These are phyloP conservation scores for Eueremaeus valkanovi DNA, from an alignment of 2,888 invertebrate genomes.

Conservation along the genomic window DNA sequence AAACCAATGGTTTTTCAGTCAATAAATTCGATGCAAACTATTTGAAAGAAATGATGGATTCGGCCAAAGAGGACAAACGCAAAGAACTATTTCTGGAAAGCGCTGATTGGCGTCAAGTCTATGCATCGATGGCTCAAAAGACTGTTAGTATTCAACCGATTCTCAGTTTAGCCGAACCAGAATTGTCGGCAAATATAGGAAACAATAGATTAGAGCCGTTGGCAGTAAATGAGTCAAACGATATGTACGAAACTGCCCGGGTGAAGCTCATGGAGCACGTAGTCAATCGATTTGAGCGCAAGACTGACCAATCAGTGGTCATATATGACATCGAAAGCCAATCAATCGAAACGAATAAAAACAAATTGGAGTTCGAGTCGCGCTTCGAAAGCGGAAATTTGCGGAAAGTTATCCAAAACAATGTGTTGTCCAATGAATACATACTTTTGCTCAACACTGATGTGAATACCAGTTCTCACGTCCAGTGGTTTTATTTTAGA, in stretches of 20 bases:
- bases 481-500: constrained; percentile 88
- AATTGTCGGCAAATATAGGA: constrained; percentile 61
- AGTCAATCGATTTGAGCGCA: not conserved
- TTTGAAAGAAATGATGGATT: constrained; percentile 39
- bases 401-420: constrained; percentile 63
- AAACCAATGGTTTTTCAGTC: not conserved
- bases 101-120: constrained; percentile 49
- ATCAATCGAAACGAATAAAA: constrained; percentile 54
- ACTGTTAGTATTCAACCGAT: constrained; percentile 63
- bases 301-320: not conserved
- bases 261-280: constrained; percentile 36
- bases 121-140: constrained; percentile 50
- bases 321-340: constrained; percentile 48
- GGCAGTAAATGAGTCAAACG: not conserved
- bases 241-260: not conserved
- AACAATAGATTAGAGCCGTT: constrained; percentile 53
- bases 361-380: constrained; percentile 68
- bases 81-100: constrained; percentile 42
- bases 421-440: constrained; percentile 58
- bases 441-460: constrained; percentile 77
- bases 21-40: no score
- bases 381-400: constrained; percentile 83
- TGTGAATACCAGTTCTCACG: constrained; percentile 70
- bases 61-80: constrained; percentile 42
- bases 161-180: constrained; percentile 71